phyloP scores from a whole-genome alignment of 2,888 invertebrate genomes.

The Branchipolynoe longqiensis region DNA sequence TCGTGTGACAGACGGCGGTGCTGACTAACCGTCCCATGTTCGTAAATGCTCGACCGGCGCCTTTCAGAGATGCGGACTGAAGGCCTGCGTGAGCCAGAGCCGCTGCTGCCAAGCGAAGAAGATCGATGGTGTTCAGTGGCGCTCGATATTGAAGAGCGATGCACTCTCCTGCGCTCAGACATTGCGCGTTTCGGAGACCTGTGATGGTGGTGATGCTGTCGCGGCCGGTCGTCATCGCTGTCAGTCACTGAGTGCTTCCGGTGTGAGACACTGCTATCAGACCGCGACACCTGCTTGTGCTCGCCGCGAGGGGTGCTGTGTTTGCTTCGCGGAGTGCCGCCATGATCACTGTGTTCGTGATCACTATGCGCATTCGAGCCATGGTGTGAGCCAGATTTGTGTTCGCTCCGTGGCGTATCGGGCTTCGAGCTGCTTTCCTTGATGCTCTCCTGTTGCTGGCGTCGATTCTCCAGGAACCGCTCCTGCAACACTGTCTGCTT shows the following conservation, averaged over 20 bases:
- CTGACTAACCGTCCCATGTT: not conserved
- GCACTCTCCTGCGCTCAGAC: constrained; percentile 18
- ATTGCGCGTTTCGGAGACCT: constrained; percentile 23
- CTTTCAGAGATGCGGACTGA: not conserved
- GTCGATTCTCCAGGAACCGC: not conserved
- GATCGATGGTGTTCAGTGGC: not conserved
- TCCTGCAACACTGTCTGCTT: constrained; percentile 18
- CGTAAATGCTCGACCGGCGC: not conserved
- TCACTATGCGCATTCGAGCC: too few relatives aligned
- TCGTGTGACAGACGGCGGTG: constrained; percentile 8
- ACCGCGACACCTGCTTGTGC: not conserved
- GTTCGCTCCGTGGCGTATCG: too few relatives aligned
- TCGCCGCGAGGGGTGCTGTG: not conserved
- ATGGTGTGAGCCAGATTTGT: constrained; percentile 12
- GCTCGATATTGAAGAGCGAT: not conserved
- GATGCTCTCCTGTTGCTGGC: not conserved
- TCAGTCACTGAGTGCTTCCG: constrained; percentile 12
- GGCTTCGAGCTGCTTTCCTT: too few relatives aligned
- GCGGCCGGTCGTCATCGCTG: constrained; percentile 24
- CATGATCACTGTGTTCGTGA: too few relatives aligned
- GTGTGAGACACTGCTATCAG: not conserved
- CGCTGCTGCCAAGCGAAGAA: not conserved
- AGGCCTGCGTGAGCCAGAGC: not conserved
- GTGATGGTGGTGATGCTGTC: constrained; percentile 43
- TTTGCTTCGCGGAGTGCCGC: not conserved